Conservation (phyloP, 2,797 vertebrate species). For the Halcyon badia region DNA sequence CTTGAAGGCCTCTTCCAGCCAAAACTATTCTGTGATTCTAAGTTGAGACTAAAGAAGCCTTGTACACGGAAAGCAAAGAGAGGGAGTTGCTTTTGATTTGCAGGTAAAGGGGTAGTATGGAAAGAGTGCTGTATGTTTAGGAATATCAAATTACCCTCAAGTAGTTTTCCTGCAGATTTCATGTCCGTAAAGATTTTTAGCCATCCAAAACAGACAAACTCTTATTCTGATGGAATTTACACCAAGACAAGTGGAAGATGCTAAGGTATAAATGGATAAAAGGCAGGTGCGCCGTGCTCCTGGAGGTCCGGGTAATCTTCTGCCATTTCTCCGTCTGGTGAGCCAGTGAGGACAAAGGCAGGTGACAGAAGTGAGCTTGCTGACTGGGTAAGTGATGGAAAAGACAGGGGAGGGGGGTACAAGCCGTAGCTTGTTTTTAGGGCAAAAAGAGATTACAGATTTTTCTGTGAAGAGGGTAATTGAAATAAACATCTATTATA, state of each 20-base stretch:
- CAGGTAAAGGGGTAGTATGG: not conserved
- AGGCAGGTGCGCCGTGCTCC: not conserved
- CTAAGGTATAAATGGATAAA: not conserved
- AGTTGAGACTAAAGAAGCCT: not conserved
- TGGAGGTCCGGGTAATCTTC: not conserved
- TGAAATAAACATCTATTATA: not conserved
- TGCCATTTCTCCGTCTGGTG: not conserved
- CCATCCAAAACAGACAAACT: not conserved
- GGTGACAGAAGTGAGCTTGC: not conserved
- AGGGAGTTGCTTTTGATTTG: not conserved
- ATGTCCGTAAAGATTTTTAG: not conserved
- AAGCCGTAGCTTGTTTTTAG: not conserved
- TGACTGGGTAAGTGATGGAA: not conserved
- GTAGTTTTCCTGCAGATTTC: not conserved
- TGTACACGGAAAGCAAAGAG: not conserved
- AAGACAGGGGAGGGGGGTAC: not conserved
- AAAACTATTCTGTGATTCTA: too few relatives aligned
- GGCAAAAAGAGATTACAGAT: not conserved
- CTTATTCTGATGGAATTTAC: not conserved
- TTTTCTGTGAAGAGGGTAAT: not conserved
- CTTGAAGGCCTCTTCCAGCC: too few relatives aligned
- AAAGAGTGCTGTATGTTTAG: not conserved
- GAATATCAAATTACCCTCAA: not conserved
- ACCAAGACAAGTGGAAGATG: not conserved
- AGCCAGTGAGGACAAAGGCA: not conserved